Conservation (phyloP, 2,888 invertebrate genomes). For the Oeneis ivallda region DNA sequence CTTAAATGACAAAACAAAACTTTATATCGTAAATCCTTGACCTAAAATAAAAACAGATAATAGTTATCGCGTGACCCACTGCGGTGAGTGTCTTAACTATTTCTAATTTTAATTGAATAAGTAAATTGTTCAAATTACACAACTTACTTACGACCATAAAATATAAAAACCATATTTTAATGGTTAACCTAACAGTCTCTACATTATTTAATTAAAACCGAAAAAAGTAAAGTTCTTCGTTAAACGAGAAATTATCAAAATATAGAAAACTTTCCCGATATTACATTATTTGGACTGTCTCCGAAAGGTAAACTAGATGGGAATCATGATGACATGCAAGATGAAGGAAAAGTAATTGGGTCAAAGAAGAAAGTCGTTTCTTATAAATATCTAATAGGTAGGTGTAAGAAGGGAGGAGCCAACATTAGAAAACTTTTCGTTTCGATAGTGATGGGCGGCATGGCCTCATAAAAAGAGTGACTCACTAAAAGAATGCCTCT, state of each 20-base stretch:
- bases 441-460: conserved; percentile 8
- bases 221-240: neutral
- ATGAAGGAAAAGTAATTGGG: neutral
- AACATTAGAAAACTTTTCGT: conserved; percentile 1
- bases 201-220: no score
- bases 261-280: no score
- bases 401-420: conserved; percentile 1
- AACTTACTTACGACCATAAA: neutral
- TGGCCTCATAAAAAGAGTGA: conserved; percentile 2
- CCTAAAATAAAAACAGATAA: conserved; percentile 51
- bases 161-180: conserved; percentile 4
- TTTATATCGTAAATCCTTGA: conserved; percentile 48
- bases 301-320: no score
- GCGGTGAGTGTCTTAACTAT: conserved; percentile 30
- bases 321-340: conserved; percentile 1
- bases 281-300: neutral
- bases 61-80: conserved; percentile 47
- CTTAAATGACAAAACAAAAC: conserved; percentile 28
- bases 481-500: conserved; percentile 10
- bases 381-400: neutral
- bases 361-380: conserved; percentile 11
- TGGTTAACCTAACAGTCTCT: neutral
- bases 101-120: conserved; percentile 28
- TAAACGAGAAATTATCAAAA: neutral
- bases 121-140: conserved; percentile 22